Evolutionary conservation across 2,888 invertebrate genomes (phyloP).

Genomic region (Pasiphila rectangulata): DNA sequence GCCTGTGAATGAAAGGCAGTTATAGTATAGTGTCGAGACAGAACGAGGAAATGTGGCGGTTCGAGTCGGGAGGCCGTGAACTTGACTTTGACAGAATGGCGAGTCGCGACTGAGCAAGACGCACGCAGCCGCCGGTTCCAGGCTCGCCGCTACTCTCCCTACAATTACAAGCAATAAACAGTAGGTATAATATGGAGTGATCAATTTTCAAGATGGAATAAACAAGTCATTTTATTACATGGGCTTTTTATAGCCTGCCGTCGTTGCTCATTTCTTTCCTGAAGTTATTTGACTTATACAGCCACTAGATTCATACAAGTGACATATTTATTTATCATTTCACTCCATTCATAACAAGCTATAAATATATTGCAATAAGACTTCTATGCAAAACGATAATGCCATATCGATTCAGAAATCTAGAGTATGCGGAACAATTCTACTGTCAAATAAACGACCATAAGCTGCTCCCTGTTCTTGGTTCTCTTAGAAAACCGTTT

Average conservation of each 20-base stretch:
- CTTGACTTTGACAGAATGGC: slow-evolving; percentile 66
- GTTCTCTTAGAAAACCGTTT: slow-evolving; percentile 59
- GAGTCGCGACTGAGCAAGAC: slow-evolving; percentile 39
- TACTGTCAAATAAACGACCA: slow-evolving; percentile 30
- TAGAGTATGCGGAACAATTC: slow-evolving; percentile 26
- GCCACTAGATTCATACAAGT: background rate
- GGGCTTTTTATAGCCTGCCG: slow-evolving; percentile 6
- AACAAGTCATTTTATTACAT: slow-evolving; percentile 10
- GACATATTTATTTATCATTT: background rate
- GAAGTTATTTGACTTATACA: background rate
- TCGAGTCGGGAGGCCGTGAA: slow-evolving; percentile 61
- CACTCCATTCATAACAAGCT: background rate
- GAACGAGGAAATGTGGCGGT: slow-evolving; percentile 52
- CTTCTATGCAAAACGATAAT: slow-evolving; percentile 6
- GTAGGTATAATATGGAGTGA: slow-evolving; percentile 3
- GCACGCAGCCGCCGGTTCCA: slow-evolving; percentile 21
- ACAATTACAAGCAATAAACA: slow-evolving; percentile 9
- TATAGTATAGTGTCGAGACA: slow-evolving; percentile 45
- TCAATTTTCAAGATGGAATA: slow-evolving; percentile 2
- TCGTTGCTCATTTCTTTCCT: background rate
- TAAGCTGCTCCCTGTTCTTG: slow-evolving; percentile 35
- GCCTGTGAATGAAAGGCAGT: slow-evolving; percentile 38
- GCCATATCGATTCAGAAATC: slow-evolving; percentile 12
- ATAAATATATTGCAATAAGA: background rate
- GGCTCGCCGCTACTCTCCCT: slow-evolving; percentile 3